Conservation (phyloP, 2,113 vertebrate genomes). For the Aegithalos caudatus region DNA sequence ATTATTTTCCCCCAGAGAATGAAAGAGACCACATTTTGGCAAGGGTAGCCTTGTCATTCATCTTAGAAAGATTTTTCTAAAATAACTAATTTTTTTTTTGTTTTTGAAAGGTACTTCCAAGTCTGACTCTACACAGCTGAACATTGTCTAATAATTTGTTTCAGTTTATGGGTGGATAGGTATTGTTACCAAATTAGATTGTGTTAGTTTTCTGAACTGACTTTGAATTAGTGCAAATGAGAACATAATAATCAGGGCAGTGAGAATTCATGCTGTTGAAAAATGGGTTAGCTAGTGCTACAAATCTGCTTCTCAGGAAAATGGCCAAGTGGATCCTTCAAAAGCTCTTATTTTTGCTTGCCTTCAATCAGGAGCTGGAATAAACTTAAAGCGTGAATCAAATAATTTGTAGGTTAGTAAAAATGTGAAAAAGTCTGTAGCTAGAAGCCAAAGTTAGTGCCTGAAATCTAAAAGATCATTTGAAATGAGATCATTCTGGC, state of each 20-base stretch:
- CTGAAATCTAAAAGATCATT: neutral
- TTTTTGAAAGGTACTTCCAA: neutral
- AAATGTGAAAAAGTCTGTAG: neutral
- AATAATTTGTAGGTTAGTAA: neutral
- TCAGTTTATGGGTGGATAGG: neutral
- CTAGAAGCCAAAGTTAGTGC: neutral
- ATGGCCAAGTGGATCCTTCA: constrained; percentile 13
- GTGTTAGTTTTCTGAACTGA: constrained; percentile 23
- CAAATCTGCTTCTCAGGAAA: constrained; percentile 54
- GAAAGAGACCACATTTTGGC: neutral
- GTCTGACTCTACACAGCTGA: neutral
- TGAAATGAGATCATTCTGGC: neutral
- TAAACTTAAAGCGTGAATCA: neutral
- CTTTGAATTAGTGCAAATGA: constrained; percentile 44
- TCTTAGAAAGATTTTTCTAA: neutral
- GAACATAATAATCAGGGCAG: constrained; percentile 49
- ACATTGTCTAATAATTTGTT: neutral
- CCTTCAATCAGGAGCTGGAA: neutral
- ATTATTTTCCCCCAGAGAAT: neutral
- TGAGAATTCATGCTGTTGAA: constrained; percentile 52
- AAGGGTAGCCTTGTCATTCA: neutral
- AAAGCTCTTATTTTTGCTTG: neutral
- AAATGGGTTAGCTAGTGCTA: constrained; percentile 42
- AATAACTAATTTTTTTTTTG: neutral
- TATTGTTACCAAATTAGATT: neutral